phyloP scores from a whole-genome alignment of 2,113 vertebrate species.

The Neodontobutis hainanensis region DNA sequence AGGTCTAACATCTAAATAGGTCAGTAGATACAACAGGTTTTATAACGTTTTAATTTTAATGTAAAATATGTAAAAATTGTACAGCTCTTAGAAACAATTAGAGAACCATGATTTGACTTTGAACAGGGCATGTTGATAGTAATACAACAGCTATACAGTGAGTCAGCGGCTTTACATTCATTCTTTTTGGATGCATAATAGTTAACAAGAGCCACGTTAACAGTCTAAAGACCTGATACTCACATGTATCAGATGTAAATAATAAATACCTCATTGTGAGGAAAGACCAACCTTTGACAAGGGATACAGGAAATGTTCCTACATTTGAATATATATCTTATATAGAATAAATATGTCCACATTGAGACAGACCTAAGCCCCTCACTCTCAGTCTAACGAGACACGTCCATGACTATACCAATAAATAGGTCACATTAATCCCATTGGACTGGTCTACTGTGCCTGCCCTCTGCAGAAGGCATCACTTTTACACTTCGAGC shows the following conservation, averaged over 20 bases:
- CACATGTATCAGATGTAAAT: slow-evolving; percentile 65
- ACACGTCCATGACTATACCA: slow-evolving; percentile 58
- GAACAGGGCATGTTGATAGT: not conserved
- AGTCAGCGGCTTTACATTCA: not conserved
- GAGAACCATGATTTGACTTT: too few species aligned
- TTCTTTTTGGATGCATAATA: not conserved
- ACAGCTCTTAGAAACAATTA: too few species aligned
- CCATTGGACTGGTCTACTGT: slow-evolving; percentile 25
- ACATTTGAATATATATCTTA: slow-evolving; percentile 41
- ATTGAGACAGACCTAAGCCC: slow-evolving; percentile 45
- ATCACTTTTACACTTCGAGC: too few species aligned
- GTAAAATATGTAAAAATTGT: slow-evolving; percentile 6
- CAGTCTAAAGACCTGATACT: slow-evolving; percentile 58
- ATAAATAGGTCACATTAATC: slow-evolving; percentile 26
- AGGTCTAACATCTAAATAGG: slow-evolving; percentile 27
- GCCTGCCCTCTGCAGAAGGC: too few species aligned
- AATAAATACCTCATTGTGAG: slow-evolving; percentile 82
- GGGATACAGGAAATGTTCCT: slow-evolving; percentile 68
- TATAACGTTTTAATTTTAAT: slow-evolving; percentile 3
- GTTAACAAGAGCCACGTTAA: slow-evolving; percentile 16
- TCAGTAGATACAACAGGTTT: not conserved
- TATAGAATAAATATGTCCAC: slow-evolving; percentile 63
- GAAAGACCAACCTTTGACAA: slow-evolving; percentile 74
- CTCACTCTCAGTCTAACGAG: slow-evolving; percentile 48
- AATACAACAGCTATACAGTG: not conserved